phyloP scores from a whole-genome alignment of 2,113 vertebrate species.

The Merops nubicus region DNA sequence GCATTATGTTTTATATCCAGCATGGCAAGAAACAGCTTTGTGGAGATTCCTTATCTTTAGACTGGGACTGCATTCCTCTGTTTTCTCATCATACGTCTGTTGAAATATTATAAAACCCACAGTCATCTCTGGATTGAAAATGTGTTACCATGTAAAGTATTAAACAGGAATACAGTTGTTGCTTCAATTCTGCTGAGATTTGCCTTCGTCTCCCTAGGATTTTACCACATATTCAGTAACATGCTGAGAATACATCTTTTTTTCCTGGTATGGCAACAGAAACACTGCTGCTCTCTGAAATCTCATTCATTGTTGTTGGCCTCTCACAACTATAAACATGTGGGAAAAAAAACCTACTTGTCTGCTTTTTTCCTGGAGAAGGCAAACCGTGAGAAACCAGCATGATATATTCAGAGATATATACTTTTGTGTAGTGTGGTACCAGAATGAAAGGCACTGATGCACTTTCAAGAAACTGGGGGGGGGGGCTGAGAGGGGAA shows the following conservation, averaged over 20 bases:
- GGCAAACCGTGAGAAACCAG: not conserved
- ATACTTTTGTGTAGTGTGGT: not conserved
- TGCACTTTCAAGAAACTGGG: not conserved
- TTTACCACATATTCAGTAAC: not conserved
- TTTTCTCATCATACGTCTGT: not conserved
- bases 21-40: not conserved
- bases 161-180: not conserved
- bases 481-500: not conserved
- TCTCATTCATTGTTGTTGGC: not conserved
- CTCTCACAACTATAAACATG: not conserved
- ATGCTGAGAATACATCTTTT: constrained; percentile 31
- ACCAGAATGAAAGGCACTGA: not conserved
- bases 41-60: not conserved
- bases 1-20: not conserved
- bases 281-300: not conserved
- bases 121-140: not conserved
- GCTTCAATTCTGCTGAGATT: constrained; percentile 28
- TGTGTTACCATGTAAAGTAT: not conserved
- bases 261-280: not conserved
- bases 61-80: not conserved
- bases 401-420: not conserved
- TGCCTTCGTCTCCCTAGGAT: not conserved
- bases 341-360: not conserved
- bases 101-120: not conserved
- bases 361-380: not conserved